Evolutionary conservation across 2,113 vertebrate species (phyloP), one percentile per base, ranked within the genome.

Genomic region (Forbesichthys papilliferus): DNA sequence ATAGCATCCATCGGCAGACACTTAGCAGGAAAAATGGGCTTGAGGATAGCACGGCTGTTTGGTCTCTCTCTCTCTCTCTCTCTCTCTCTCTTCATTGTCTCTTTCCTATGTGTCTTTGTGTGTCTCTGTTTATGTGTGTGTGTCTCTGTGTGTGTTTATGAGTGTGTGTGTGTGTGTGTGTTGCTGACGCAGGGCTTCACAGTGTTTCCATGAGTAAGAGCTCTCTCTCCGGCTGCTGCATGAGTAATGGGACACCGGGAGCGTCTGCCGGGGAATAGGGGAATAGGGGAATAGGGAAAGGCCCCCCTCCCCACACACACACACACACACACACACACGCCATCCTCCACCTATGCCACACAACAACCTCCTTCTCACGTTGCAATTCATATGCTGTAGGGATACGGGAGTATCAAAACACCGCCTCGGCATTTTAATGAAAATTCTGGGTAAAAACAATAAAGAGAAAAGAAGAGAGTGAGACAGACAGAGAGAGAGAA

Each of bases 161-260:
- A 20, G 20, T n/a, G 3, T 63, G 14, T 48, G 1, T 11, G 11
- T 47, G 5, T 14, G 51, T 11, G 10, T 70, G 63, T 74, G 59
- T 73, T 85, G 85, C 88, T 86, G 87, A 90, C 47, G 1, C 76
- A 64, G 84, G 74, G 69, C 66, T 87, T 87, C 81, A 74, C 75
- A 14, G 73, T 67, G 71, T 82, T 88, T 82, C 78, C 72, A 57
- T 85, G 83, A 90, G 66, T 80, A 87, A 81, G 85, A 87, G 79
- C 83, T 84, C 82, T 79, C 77, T 84, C 82, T 79, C 77, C 56
- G 80, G 79, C 74, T 72, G 57, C 78, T 48, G 59, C 3, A n/a
- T 87, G 80, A 90, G 84, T 90, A 88, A 90, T 90, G 57, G 74
- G 82, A 84, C 69, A 83, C 69, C 65, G 74, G 81, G 66, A 82